Evolutionary conservation across 2,888 invertebrate species (phyloP), one percentile per base, ranked within the genome.

Genomic region (Neoaliturus tenellus): DNA sequence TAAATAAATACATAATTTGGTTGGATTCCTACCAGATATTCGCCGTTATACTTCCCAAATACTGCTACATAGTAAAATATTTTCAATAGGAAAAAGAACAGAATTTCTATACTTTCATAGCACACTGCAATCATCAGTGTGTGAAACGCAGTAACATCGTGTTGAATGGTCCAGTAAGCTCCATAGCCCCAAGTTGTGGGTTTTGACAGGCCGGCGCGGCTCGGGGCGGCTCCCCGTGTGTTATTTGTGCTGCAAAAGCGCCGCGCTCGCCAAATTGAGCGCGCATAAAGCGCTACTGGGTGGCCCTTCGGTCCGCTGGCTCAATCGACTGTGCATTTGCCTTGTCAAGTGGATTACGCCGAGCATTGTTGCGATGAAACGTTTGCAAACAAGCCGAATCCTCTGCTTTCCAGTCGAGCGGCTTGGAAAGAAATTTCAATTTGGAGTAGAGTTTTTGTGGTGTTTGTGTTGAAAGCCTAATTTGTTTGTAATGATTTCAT

Each of bases 191-290:
- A n/a, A n/a, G n/a, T n/a, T n/a, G 51, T 3, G 5, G 20, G 75
- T 75, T 75, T 75, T 75, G 75, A 48, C 48, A 75, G 75, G 8
- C 44, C 25, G 35, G 35, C 71, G 44, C 73, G 17, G 73, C 44
- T 4, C 39, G 23, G 23, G 23, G 51, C 51, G 51, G 51, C 23
- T 4, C 51, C 44, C 14, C 12, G 44, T 51, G 20, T 51, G 51
- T 51, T 51, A 51, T 51, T 51, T 51, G 23, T 48, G 12, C 71
- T 20, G 41, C 41, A 41, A 41, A 25, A 14, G 35, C 73, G 44
- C 44, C 48, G 23, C 71, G 1, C 48, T 75, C 75, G 75, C 75
- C 75, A 75, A 71, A 75, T 75, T 48, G 75, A 75, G 75, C 75
- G 75, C 48, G 10, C 28, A 75, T 48, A 75, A 48, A 75, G 33